Base-by-base conservation (phyloP, 2,113 vertebrate genomes). In the Oreocharis arfaki region DNA sequence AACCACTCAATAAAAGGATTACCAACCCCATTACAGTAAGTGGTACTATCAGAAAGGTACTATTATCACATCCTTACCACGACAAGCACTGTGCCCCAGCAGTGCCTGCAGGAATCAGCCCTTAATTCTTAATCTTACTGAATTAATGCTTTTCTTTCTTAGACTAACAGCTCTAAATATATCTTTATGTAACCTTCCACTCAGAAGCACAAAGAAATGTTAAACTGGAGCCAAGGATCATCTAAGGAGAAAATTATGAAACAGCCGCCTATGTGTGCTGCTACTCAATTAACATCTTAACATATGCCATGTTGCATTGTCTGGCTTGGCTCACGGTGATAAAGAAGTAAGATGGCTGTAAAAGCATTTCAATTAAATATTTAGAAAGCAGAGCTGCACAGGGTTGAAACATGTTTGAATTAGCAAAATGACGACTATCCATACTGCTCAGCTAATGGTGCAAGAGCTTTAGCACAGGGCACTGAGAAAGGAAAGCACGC, bases 251-350 rank as follows among this genome's bases (percentile, higher is more conserved):
- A 96, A 94, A 94, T 96, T 68, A 94, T 68, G 80, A 94, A 94
- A 87, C 88, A 93, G 88, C 37, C 37, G 11, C 82, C 76, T 88
- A 63, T 96, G 90, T 44, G 46, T 65, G 73, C 71, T 93, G 87
- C 89, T 95, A 84, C 90, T 95, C 90, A 90, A 89, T 94, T 96
- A 97, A 96, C 96, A 94, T 92, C 96, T 93, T 94, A 88, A 90
- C 96, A 94, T 89, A 89, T 87, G 88, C 80, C 92, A 91, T 46
- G 68, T 92, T 96, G 78, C 85, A 71, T 81, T 96, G 90, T 95
- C 95, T 96, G 93, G 60, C 83, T 93, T 64, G 90, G 92, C 90
- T 97, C 88, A 89, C 7, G 0, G 59, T 81, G 92, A 92, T 94
- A 89, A 82, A 91, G 93, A 89, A 94, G 83, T 75, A 92, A 97